A percentile compares a stretch with the other conserved stretches of the same genome.
phyloP scores from a whole-genome alignment of 2,797 vertebrate species.

The Enteromius treurensis region DNA sequence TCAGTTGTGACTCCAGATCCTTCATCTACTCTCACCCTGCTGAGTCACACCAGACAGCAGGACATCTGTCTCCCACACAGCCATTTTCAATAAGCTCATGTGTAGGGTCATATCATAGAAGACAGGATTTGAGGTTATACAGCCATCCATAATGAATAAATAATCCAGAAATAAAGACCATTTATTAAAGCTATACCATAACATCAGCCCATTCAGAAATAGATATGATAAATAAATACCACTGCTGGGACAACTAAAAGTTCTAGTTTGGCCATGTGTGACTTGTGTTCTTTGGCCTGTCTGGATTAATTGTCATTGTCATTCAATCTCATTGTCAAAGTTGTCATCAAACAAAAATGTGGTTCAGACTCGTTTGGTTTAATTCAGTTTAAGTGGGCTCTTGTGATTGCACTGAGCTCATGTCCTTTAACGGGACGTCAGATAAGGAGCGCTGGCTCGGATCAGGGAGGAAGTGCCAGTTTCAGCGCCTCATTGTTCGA shows the following conservation, averaged over 20 bases:
- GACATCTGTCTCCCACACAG: conserved; percentile 17
- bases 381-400: not conserved
- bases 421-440: conserved; percentile 32
- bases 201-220: not conserved
- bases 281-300: not conserved
- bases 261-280: not conserved
- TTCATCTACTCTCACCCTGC: not conserved
- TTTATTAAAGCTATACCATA: not conserved
- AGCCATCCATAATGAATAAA: not conserved
- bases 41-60: conserved; percentile 3
- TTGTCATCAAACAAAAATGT: not conserved
- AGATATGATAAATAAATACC: not conserved
- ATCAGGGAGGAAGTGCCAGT: conserved; percentile 12
- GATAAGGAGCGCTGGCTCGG: conserved; percentile 30
- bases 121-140: not conserved
- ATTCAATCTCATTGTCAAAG: not conserved
- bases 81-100: not conserved
- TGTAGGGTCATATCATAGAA: not conserved
- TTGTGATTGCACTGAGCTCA: conserved; percentile 45
- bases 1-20: not conserved
- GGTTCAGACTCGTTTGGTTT: not conserved
- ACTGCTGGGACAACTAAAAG: too few relatives aligned
- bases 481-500: conserved; percentile 40
- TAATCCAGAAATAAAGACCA: not conserved
- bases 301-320: not conserved